These are phyloP conservation scores for Halocaridina rubra DNA, from an alignment of 2,888 invertebrate genomes.

Conservation along the genomic window DNA sequence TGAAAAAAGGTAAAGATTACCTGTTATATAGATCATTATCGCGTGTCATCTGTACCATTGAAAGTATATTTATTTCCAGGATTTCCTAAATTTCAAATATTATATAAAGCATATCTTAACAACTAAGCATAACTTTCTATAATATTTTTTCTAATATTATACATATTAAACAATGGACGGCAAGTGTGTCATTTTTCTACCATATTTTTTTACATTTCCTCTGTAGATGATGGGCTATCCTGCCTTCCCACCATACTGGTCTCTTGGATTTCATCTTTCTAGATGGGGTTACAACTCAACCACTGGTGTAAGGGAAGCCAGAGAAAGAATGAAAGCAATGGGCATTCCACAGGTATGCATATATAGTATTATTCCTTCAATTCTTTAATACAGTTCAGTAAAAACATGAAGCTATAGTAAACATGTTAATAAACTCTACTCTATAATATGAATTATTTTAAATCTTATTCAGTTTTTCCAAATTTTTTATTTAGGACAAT, in stretches of 20 bases:
- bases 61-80: too few species aligned
- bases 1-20: too few species aligned
- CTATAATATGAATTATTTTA: neutral
- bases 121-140: too few species aligned
- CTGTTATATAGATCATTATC: too few species aligned
- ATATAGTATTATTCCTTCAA: neutral
- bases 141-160: conserved; percentile 69
- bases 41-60: too few species aligned
- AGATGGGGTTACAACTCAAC: conserved; percentile 78
- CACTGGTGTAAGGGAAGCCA: conserved; percentile 75
- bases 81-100: too few species aligned
- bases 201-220: too few species aligned
- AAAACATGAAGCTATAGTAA: neutral
- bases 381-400: neutral
- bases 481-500: too few species aligned
- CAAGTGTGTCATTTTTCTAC: too few species aligned
- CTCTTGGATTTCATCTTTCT: conserved; percentile 66
- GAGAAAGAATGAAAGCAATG: conserved; percentile 78
- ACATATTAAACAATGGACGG: too few species aligned
- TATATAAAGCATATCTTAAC: too few species aligned
- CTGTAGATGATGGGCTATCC: conserved; percentile 78
- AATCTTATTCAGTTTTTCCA: neutral
- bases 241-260: conserved; percentile 88
- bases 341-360: conserved; percentile 74
- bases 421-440: neutral